Conservation (phyloP, 1,140 invertebrate species). For the Euborellia annulipes region DNA sequence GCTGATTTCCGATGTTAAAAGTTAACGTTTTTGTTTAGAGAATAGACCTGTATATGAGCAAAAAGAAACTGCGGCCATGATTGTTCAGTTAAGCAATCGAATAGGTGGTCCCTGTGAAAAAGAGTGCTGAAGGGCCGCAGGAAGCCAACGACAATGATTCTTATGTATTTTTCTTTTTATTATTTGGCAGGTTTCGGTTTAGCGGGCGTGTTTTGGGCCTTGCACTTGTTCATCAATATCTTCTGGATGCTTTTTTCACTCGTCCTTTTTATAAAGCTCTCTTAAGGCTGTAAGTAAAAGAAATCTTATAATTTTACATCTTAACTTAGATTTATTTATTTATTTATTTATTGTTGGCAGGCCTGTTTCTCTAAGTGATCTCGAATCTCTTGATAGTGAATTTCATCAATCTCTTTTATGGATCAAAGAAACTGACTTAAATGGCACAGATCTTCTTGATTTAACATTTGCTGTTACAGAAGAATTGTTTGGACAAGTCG, state of each 20-base stretch:
- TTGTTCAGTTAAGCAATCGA: not conserved
- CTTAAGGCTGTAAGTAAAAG: slow-evolving; percentile 49
- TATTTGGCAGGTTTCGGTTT: slow-evolving; percentile 69
- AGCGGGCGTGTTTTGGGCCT: slow-evolving; percentile 85
- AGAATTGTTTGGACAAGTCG: slow-evolving; percentile 60
- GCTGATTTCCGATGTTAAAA: no score
- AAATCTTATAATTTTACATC: not conserved
- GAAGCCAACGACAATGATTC: no score
- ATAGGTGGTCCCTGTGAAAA: no score
- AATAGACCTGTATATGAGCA: no score
- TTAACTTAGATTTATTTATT: not conserved
- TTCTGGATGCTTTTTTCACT: slow-evolving; percentile 94
- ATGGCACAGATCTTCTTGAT: slow-evolving; percentile 48
- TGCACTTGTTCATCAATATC: slow-evolving; percentile 88
- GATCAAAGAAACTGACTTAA: slow-evolving; percentile 82
- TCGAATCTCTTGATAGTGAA: slow-evolving; percentile 83
- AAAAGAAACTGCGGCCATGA: no score
- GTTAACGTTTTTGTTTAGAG: no score
- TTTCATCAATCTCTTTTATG: slow-evolving; percentile 90
- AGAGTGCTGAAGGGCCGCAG: no score
- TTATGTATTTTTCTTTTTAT: slow-evolving; percentile 10
- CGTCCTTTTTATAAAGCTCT: slow-evolving; percentile 92
- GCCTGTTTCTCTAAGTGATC: slow-evolving; percentile 79
- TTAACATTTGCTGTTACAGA: slow-evolving; percentile 68
- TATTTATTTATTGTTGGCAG: slow-evolving; percentile 26